These are phyloP conservation scores for Ceyx margarethae DNA, from an alignment of 2,113 vertebrate species.

Conservation along the genomic window DNA sequence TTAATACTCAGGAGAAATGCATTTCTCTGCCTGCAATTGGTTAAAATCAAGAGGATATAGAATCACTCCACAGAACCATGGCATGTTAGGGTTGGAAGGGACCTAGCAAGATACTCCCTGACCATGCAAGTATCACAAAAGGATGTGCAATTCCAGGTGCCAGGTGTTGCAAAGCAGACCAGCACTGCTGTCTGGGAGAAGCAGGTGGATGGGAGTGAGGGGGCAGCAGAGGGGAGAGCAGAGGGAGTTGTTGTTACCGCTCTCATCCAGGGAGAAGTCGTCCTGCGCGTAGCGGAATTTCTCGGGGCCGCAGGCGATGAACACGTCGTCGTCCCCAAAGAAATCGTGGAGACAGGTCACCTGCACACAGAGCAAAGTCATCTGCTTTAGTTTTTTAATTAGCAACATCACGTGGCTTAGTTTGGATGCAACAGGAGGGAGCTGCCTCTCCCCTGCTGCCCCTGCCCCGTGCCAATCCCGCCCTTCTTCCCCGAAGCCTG, in stretches of 20 bases:
- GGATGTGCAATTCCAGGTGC: background rate
- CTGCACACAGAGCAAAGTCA: constrained; percentile 74
- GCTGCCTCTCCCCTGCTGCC: background rate
- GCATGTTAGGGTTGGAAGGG: no score
- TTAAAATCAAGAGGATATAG: background rate
- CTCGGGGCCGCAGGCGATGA: constrained; percentile 96
- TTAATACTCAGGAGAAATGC: background rate
- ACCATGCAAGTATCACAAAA: background rate
- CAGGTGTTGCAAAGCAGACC: background rate
- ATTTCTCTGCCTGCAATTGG: background rate
- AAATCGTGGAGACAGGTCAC: constrained; percentile 99
- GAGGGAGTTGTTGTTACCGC: constrained; percentile 76
- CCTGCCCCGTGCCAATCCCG: rapidly evolving
- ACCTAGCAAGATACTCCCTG: no score
- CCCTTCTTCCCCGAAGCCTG: background rate
- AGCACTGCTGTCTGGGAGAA: background rate
- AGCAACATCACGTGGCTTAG: background rate
- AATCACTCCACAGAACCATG: no score
- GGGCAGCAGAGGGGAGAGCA: background rate
- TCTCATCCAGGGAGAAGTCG: constrained; percentile 96
- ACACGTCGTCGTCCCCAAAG: constrained; percentile 97
- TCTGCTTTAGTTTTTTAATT: constrained; percentile 1
- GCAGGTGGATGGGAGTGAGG: background rate
- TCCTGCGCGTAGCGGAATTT: constrained; percentile 98
- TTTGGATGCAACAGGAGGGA: background rate